phyloP scores from a whole-genome alignment of 2,113 vertebrate genomes.

The Tringa solitaria region DNA sequence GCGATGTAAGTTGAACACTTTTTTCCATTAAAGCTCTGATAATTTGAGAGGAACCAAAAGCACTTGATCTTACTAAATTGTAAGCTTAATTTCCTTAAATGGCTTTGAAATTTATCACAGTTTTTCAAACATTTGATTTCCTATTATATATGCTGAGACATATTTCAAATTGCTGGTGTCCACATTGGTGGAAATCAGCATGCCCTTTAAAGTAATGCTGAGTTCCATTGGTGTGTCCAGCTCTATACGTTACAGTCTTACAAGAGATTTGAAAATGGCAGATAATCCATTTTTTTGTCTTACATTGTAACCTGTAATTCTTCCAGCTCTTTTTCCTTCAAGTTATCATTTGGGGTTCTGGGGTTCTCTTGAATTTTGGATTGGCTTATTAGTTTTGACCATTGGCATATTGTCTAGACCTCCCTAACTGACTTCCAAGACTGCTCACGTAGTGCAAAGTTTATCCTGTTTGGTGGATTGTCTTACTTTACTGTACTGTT shows the following conservation, averaged over 20 bases:
- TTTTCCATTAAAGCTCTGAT: background rate
- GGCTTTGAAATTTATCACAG: background rate
- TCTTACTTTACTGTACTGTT: background rate
- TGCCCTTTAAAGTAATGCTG: background rate
- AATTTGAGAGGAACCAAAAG: background rate
- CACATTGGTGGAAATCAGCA: background rate
- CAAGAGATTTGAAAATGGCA: background rate
- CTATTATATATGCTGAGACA: background rate
- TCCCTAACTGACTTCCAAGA: background rate
- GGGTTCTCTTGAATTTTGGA: background rate
- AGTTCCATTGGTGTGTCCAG: background rate
- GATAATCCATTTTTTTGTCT: background rate
- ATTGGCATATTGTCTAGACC: background rate
- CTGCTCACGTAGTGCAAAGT: background rate
- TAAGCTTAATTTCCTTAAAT: background rate
- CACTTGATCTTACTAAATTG: background rate
- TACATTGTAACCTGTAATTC: background rate
- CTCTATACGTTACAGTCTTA: background rate
- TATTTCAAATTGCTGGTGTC: background rate
- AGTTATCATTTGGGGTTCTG: background rate
- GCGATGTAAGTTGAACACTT: slow-evolving; percentile 78
- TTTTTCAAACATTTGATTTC: background rate
- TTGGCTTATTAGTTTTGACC: background rate
- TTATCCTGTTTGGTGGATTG: background rate
- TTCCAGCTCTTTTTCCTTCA: background rate